Conservation (phyloP, 2,113 vertebrate species). For the Poeciliopsis prolifica region DNA sequence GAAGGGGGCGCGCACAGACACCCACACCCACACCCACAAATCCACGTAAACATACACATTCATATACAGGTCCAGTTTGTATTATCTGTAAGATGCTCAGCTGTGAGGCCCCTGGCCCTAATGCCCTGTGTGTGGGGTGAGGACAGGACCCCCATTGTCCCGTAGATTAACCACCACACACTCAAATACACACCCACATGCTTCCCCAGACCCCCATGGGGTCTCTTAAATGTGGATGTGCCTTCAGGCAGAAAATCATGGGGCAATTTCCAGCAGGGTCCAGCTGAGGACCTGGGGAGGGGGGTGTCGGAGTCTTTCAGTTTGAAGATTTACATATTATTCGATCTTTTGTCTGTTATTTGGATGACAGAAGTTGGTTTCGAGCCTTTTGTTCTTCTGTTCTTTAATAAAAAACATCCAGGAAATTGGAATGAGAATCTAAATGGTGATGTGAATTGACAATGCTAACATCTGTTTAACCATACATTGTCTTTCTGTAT, state of each 20-base stretch:
- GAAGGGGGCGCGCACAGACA: slow-evolving; percentile 42
- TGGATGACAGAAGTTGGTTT: slow-evolving; percentile 2
- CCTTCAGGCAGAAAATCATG: slow-evolving; percentile 80
- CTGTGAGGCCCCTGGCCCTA: slow-evolving; percentile 64
- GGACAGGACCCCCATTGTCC: slow-evolving; percentile 69
- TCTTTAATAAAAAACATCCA: neutral
- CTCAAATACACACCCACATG: slow-evolving; percentile 44
- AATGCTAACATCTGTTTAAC: neutral
- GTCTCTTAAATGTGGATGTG: slow-evolving; percentile 77
- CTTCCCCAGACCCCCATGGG: slow-evolving; percentile 63
- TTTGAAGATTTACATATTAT: slow-evolving; percentile 44
- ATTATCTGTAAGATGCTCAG: slow-evolving; percentile 71
- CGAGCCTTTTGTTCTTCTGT: slow-evolving; percentile 1
- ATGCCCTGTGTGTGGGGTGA: slow-evolving; percentile 56
- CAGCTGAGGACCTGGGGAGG: slow-evolving; percentile 50
- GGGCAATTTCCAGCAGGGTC: slow-evolving; percentile 69
- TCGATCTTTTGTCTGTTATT: slow-evolving; percentile 31
- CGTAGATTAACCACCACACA: slow-evolving; percentile 66
- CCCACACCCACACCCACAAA: neutral
- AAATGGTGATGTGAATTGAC: neutral
- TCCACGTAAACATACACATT: slow-evolving; percentile 20
- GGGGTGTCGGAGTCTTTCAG: neutral
- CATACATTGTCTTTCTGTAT: too few relatives aligned
- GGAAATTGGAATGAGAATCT: neutral
- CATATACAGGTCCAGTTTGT: slow-evolving; percentile 47